Percentiles rank a stretch among this genome's conserved stretches.
Conservation (phyloP, 2,113 vertebrate species). For the Nymphicus hollandicus region DNA sequence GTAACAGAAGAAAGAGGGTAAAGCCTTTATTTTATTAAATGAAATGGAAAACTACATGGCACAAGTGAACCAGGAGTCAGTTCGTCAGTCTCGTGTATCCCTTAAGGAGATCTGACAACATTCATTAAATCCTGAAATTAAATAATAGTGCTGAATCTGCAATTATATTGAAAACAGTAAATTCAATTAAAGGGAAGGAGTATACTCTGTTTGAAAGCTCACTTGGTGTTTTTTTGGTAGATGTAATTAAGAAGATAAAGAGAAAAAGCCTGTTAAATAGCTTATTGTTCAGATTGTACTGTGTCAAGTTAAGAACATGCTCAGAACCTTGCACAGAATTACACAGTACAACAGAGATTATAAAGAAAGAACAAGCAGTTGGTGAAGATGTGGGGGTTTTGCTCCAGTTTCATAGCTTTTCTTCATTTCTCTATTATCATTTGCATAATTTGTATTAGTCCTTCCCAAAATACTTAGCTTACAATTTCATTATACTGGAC, state of each 20-base stretch:
- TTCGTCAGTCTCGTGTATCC: neutral
- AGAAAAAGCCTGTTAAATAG: neutral
- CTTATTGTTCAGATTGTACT: neutral
- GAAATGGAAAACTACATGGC: neutral
- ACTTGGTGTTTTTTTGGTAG: neutral
- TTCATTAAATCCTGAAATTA: conserved; percentile 27
- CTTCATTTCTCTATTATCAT: neutral
- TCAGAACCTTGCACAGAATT: neutral
- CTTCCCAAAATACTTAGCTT: neutral
- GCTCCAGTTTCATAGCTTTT: neutral
- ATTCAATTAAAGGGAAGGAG: conserved; percentile 7
- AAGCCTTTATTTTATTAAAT: neutral
- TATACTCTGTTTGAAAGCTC: neutral
- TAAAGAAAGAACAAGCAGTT: neutral
- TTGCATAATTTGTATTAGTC: neutral
- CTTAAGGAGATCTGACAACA: conserved; percentile 25
- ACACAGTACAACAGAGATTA: neutral
- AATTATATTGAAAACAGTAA: neutral
- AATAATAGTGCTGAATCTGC: conserved; percentile 14
- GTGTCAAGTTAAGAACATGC: neutral
- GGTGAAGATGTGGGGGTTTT: neutral
- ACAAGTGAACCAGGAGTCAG: neutral
- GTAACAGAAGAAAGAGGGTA: neutral
- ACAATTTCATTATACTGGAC: neutral
- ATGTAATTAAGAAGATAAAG: neutral